These are phyloP conservation scores for Podargus strigoides DNA, from an alignment of 2,797 vertebrate species.

Conservation along the genomic window DNA sequence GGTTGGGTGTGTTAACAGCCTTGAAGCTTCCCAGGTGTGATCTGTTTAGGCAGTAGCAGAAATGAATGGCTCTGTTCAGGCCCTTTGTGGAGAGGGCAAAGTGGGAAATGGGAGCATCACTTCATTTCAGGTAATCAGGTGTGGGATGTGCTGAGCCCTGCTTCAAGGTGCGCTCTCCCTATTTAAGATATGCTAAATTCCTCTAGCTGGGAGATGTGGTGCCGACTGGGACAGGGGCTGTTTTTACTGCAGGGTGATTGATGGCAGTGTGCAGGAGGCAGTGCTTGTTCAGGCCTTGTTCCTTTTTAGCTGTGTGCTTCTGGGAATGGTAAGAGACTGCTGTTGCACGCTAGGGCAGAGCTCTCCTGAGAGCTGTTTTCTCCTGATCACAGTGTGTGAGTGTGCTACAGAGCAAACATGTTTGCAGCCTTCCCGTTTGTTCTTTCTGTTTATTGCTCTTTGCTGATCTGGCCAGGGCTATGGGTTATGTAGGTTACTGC, in stretches of 20 bases:
- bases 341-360: neutral
- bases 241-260: neutral
- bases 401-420: neutral
- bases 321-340: neutral
- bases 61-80: neutral
- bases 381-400: neutral
- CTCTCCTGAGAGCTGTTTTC: neutral
- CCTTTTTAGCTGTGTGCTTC: neutral
- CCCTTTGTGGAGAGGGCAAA: neutral
- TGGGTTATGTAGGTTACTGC: neutral
- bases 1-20: neutral
- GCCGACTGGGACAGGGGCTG: neutral
- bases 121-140: neutral
- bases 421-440: neutral
- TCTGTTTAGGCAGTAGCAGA: neutral
- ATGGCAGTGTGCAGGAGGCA: neutral
- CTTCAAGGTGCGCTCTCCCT: neutral
- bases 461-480: neutral
- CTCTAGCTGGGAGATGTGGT: neutral
- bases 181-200: neutral
- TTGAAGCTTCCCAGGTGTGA: neutral
- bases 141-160: neutral
- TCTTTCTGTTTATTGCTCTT: neutral
- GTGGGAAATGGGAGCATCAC: neutral
- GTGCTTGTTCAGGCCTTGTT: neutral